Evolutionary conservation across 2,888 invertebrate species (phyloP).

Genomic region (Ramazzottius varieornatus): DNA sequence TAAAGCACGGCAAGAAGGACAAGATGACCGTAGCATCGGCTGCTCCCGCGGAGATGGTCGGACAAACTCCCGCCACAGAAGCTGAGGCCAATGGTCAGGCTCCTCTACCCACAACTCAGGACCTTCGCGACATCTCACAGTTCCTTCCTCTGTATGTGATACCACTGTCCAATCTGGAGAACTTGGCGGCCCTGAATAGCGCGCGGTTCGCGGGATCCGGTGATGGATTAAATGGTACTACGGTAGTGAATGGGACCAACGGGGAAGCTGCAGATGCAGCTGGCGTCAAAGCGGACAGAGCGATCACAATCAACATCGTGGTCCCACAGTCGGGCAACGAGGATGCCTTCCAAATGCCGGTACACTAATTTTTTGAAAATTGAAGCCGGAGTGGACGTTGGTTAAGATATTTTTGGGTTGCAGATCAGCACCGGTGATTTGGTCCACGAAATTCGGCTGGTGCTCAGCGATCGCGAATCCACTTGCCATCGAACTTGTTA

Average conservation of each 20-base stretch:
- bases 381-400: background rate
- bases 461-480: constrained; percentile 90
- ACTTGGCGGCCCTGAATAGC: background rate
- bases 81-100: too few species aligned
- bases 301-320: background rate
- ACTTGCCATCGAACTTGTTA: constrained; percentile 96
- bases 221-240: too few species aligned
- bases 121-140: background rate
- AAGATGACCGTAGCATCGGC: too few species aligned
- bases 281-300: background rate
- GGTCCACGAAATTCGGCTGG: constrained; percentile 85
- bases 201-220: background rate
- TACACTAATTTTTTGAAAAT: background rate
- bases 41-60: too few species aligned
- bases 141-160: background rate
- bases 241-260: too few species aligned
- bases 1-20: too few species aligned
- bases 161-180: background rate
- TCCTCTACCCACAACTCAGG: too few species aligned
- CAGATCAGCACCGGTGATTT: constrained; percentile 86
- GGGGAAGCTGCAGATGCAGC: background rate
- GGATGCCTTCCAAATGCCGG: background rate
- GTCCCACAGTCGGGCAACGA: background rate
- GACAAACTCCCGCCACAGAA: too few species aligned
- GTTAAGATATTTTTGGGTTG: background rate